These are phyloP conservation scores for Enteromius thamalakanensis DNA, from an alignment of 2,797 vertebrate genomes.

Conservation along the genomic window DNA sequence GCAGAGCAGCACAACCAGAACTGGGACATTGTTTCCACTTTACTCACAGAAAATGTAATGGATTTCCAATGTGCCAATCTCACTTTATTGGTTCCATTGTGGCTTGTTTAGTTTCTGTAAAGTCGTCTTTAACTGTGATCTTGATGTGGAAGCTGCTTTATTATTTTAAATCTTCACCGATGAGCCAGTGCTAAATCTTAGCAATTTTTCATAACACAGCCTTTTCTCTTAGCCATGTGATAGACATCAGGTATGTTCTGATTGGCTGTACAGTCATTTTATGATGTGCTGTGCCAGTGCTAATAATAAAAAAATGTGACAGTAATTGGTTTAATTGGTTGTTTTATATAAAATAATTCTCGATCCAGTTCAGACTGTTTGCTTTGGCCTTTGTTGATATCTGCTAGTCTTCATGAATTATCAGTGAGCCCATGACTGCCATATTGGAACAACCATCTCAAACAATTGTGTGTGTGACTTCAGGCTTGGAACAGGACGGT, in stretches of 20 bases:
- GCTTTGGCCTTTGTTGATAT: neutral
- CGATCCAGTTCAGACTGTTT: neutral
- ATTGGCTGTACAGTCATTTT: too few species aligned
- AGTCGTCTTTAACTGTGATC: neutral
- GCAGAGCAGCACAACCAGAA: neutral
- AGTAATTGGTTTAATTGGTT: neutral
- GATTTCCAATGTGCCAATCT: conserved; percentile 4
- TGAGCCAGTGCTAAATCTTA: neutral
- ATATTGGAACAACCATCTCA: conserved; percentile 5
- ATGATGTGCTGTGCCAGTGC: neutral
- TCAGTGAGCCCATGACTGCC: conserved; percentile 11
- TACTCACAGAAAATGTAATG: neutral
- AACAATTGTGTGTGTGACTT: conserved; percentile 29
- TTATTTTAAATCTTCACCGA: neutral
- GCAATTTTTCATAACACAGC: neutral
- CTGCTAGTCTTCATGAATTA: conserved; percentile 13
- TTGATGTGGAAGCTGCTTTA: neutral
- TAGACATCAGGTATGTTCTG: too few species aligned
- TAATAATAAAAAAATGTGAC: neutral
- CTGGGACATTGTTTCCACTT: conserved; percentile 37
- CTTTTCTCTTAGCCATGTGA: too few species aligned
- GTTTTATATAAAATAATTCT: neutral
- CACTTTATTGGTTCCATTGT: conserved; percentile 5
- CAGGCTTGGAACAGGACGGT: conserved; percentile 41
- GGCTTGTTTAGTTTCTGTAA: neutral